These are phyloP conservation scores for Chymomyza amoena DNA, from an alignment of 2,888 invertebrate species.

Conservation along the genomic window DNA sequence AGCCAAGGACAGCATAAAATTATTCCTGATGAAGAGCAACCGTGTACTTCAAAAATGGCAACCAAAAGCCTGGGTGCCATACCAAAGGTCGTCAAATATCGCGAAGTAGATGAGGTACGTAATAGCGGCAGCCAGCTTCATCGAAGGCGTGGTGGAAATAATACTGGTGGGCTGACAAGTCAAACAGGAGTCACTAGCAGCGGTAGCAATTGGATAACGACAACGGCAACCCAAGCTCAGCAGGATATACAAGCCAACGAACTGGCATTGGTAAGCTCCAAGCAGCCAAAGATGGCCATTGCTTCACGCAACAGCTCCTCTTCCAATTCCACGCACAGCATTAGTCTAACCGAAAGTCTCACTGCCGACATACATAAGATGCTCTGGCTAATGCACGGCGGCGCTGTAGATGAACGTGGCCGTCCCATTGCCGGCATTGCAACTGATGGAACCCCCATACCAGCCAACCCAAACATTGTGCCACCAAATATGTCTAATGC, in stretches of 20 bases:
- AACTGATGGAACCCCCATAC: slow-evolving; percentile 56
- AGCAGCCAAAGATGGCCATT: slow-evolving; percentile 80
- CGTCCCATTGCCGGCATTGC: slow-evolving; percentile 59
- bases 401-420: slow-evolving; percentile 68
- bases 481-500: slow-evolving; percentile 70
- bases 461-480: slow-evolving; percentile 52
- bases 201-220: neutral
- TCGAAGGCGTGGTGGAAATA: slow-evolving; percentile 61
- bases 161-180: slow-evolving; percentile 25
- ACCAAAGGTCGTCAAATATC: slow-evolving; percentile 78
- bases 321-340: slow-evolving; percentile 80
- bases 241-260: slow-evolving; percentile 72
- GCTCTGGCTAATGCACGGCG: slow-evolving; percentile 78
- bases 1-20: slow-evolving; percentile 69
- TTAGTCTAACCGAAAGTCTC: slow-evolving; percentile 80
- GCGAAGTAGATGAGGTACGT: slow-evolving; percentile 71
- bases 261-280: slow-evolving; percentile 62
- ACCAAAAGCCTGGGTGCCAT: slow-evolving; percentile 78
- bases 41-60: slow-evolving; percentile 51
- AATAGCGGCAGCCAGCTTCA: slow-evolving; percentile 45
- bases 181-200: slow-evolving; percentile 4
- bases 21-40: slow-evolving; percentile 59
- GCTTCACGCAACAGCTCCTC: slow-evolving; percentile 82
- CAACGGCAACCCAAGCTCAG: slow-evolving; percentile 27
- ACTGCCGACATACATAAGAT: slow-evolving; percentile 76